Conservation (phyloP, 2,888 invertebrate species). For the Caenorhabditis sp. region DNA sequence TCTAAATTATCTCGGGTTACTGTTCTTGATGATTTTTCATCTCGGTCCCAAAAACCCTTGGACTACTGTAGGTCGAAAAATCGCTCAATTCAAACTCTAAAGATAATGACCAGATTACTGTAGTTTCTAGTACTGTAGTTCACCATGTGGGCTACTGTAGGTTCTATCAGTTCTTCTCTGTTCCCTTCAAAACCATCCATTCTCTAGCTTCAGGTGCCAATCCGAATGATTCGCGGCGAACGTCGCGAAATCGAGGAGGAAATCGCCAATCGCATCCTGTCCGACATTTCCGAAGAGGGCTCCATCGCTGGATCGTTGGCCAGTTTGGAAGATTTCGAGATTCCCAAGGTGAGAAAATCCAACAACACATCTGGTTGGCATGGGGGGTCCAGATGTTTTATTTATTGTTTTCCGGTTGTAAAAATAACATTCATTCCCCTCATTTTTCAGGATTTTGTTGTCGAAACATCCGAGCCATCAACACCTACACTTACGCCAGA, state of each 20-base stretch:
- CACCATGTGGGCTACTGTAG: too few relatives aligned
- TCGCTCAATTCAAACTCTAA: too few relatives aligned
- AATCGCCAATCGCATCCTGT: conserved; percentile 70
- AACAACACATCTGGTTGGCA: neutral
- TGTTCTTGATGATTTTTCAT: too few relatives aligned
- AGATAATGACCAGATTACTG: too few relatives aligned
- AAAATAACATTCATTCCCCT: neutral
- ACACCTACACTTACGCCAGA: conserved; percentile 53
- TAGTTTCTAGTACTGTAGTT: too few relatives aligned
- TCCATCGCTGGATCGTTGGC: conserved; percentile 66
- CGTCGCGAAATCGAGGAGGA: conserved; percentile 70
- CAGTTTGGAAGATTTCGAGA: conserved; percentile 63
- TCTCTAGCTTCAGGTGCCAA: conserved; percentile 43
- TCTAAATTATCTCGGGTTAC: too few relatives aligned
- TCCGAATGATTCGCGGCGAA: conserved; percentile 68
- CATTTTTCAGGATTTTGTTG: conserved; percentile 41
- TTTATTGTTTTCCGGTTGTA: too few relatives aligned
- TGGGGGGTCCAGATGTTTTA: too few relatives aligned
- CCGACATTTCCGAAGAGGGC: conserved; percentile 70
- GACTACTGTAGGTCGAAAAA: too few relatives aligned
- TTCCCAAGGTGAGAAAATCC: conserved; percentile 29
- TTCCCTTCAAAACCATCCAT: neutral
- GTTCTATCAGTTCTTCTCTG: too few relatives aligned
- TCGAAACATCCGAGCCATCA: conserved; percentile 47
- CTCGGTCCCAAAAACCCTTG: too few relatives aligned